Percentiles rank a stretch among this genome's conserved stretches.
Conservation (phyloP, 2,113 vertebrate genomes). For the Mionectes macconnelli region DNA sequence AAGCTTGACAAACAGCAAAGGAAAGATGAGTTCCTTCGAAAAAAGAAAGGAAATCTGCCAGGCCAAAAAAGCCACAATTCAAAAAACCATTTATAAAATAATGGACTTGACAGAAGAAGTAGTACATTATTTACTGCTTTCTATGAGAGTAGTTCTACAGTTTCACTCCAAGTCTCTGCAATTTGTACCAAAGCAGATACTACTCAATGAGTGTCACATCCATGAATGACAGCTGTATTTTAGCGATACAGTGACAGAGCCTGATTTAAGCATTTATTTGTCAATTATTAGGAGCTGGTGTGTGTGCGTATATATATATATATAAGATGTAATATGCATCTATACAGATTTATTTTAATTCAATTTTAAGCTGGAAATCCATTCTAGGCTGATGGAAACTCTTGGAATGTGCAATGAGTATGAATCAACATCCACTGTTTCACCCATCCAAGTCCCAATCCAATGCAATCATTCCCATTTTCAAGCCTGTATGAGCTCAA, state of each 20-base stretch:
- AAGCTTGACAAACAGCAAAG: neutral
- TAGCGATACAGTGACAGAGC: neutral
- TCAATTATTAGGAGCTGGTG: neutral
- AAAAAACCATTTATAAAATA: neutral
- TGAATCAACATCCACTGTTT: neutral
- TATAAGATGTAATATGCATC: neutral
- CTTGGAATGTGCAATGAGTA: neutral
- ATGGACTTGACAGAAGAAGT: neutral
- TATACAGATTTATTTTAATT: neutral
- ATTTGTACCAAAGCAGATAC: neutral
- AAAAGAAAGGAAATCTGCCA: neutral
- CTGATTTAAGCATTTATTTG: neutral
- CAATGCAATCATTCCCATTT: neutral
- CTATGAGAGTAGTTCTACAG: neutral
- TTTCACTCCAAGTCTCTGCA: neutral
- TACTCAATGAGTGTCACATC: neutral
- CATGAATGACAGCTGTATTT: neutral
- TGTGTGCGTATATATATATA: no score
- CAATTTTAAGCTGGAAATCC: neutral
- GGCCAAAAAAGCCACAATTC: neutral
- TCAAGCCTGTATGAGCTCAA: neutral
- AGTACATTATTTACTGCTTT: neutral
- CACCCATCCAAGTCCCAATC: neutral
- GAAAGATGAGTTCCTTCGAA: neutral
- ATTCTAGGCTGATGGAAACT: neutral